Conservation (phyloP, 2,113 vertebrate species). For the Rhagologus leucostigma region DNA sequence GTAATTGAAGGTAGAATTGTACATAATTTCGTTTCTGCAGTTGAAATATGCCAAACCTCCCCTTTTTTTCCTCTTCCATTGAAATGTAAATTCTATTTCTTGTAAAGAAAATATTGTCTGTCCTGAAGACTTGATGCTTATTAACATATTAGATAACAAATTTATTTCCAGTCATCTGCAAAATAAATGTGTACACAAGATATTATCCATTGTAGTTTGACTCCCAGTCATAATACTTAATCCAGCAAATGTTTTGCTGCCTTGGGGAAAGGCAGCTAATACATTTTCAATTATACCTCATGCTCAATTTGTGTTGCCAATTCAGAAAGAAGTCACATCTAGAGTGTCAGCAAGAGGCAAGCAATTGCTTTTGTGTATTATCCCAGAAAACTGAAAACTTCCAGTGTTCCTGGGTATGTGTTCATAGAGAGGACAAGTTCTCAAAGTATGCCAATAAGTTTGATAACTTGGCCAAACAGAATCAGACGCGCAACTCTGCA, state of each 20-base stretch:
- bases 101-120: neutral
- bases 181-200: neutral
- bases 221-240: neutral
- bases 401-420: neutral
- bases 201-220: neutral
- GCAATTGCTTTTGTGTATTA: neutral
- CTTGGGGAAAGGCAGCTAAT: neutral
- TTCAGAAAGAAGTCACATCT: neutral
- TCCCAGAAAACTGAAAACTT: neutral
- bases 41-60: neutral
- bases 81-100: neutral
- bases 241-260: neutral
- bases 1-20: neutral
- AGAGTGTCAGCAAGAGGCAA: neutral
- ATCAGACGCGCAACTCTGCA: neutral
- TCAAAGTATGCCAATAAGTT: neutral
- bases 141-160: neutral
- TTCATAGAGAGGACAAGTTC: neutral
- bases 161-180: neutral
- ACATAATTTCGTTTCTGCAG: neutral
- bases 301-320: neutral
- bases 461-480: neutral
- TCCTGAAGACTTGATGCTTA: neutral
- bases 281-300: neutral
- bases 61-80: neutral